Evolutionary conservation across 2,113 vertebrate species (phyloP).

Genomic region (Azemiops feae): DNA sequence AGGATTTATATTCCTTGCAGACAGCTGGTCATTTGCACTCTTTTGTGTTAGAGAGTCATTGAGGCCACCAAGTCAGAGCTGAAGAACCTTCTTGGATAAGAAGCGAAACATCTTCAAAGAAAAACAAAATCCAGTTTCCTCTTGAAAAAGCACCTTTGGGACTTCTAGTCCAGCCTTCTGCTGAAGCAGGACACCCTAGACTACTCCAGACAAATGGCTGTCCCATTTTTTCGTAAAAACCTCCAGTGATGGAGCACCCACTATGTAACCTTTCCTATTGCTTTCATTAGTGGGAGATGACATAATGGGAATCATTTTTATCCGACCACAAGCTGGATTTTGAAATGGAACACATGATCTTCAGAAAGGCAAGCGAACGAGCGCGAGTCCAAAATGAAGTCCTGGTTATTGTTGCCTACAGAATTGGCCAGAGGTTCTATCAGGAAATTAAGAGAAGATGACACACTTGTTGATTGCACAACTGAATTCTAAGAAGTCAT

Average conservation of each 20-base stretch:
- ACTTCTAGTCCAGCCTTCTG: not conserved
- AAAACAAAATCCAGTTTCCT: not conserved
- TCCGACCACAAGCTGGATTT: not conserved
- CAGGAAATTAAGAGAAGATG: conserved; percentile 15
- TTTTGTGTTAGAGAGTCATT: not conserved
- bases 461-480: conserved; percentile 11
- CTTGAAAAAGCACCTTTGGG: not conserved
- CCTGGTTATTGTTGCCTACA: not conserved
- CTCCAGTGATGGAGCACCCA: not conserved
- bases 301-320: not conserved
- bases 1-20: not conserved
- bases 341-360: not conserved
- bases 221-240: not conserved
- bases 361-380: not conserved
- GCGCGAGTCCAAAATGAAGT: not conserved
- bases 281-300: not conserved
- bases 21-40: not conserved
- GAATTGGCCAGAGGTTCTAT: not conserved
- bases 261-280: too few relatives aligned
- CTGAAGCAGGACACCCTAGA: not conserved
- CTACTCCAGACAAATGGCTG: not conserved
- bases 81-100: not conserved
- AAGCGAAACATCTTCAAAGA: not conserved
- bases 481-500: conserved; percentile 6
- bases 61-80: not conserved